phyloP scores from a whole-genome alignment of 2,888 invertebrate genomes.

The Drosophila subsilvestris region DNA sequence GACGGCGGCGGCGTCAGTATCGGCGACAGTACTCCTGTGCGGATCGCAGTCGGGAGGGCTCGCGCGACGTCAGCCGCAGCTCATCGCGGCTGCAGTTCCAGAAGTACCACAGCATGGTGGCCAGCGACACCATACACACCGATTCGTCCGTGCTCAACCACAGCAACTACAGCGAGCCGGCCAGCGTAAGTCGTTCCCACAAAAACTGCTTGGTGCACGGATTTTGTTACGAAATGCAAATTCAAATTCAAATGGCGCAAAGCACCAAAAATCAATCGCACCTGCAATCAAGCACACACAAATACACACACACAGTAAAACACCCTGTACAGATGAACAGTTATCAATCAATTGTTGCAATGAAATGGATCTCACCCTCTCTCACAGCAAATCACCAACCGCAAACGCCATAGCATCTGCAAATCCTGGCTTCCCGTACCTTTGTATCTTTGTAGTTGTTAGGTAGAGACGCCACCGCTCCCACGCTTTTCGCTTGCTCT shows the following conservation, averaged over 20 bases:
- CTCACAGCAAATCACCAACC: constrained; percentile 29
- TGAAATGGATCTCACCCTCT: constrained; percentile 35
- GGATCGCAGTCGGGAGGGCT: constrained; percentile 82
- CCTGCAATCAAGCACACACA: constrained; percentile 26
- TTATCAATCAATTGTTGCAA: constrained; percentile 20
- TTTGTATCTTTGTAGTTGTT: constrained; percentile 33
- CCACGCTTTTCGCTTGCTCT: constrained; percentile 47
- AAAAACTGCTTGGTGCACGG: constrained; percentile 38
- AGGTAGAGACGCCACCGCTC: constrained; percentile 24
- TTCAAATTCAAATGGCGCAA: constrained; percentile 15
- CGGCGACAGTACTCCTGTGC: constrained; percentile 83
- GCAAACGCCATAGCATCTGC: constrained; percentile 27
- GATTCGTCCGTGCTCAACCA: constrained; percentile 75
- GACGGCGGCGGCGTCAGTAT: constrained; percentile 82
- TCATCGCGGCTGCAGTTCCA: constrained; percentile 70
- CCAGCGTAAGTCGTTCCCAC: constrained; percentile 78
- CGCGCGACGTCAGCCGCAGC: constrained; percentile 81
- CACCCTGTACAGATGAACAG: constrained; percentile 35
- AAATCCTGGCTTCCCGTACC: constrained; percentile 20
- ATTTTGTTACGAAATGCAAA: constrained; percentile 38
- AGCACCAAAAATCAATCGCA: constrained; percentile 44
- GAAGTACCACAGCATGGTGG: constrained; percentile 73
- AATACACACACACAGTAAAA: neutral
- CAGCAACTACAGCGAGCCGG: constrained; percentile 78
- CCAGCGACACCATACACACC: constrained; percentile 78